phyloP scores from a whole-genome alignment of 2,888 invertebrate genomes.

The Apamea sordens region DNA sequence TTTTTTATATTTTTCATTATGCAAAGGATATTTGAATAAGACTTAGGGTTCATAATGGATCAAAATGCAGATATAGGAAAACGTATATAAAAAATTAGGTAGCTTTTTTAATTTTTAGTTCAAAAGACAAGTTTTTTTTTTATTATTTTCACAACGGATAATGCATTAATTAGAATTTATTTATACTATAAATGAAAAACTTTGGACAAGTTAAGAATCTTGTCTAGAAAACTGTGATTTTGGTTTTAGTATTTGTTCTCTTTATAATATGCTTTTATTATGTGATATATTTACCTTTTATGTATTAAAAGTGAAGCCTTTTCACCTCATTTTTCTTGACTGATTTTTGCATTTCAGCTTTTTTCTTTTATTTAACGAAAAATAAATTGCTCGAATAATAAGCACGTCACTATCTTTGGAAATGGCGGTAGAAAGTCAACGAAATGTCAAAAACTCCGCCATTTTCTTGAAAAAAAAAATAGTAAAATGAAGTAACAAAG shows the following conservation, averaged over 20 bases:
- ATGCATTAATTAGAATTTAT: slow-evolving; percentile 84
- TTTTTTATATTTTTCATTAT: slow-evolving; percentile 89
- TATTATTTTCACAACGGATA: slow-evolving; percentile 79
- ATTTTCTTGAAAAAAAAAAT: slow-evolving; percentile 24
- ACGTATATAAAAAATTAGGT: slow-evolving; percentile 84
- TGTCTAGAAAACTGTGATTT: slow-evolving; percentile 89
- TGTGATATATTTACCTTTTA: slow-evolving; percentile 85
- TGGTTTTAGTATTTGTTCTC: slow-evolving; percentile 88
- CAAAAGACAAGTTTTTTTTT: slow-evolving; percentile 86
- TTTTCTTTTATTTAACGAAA: slow-evolving; percentile 67
- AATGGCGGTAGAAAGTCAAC: slow-evolving; percentile 42
- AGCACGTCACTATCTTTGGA: slow-evolving; percentile 60
- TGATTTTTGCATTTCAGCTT: slow-evolving; percentile 82
- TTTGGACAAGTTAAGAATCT: slow-evolving; percentile 86
- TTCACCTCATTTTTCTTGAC: slow-evolving; percentile 77
- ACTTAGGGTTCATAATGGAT: slow-evolving; percentile 78
- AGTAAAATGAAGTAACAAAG: slow-evolving; percentile 34
- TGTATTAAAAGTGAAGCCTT: slow-evolving; percentile 78
- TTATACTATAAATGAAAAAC: slow-evolving; percentile 83
- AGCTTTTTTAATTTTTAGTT: slow-evolving; percentile 82
- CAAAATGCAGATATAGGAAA: slow-evolving; percentile 79
- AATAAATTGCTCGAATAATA: slow-evolving; percentile 46
- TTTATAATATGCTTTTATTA: slow-evolving; percentile 84
- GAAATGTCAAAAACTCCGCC: slow-evolving; percentile 13
- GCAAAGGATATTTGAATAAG: slow-evolving; percentile 88